These are phyloP conservation scores for Drosophila quadrilineata DNA, from an alignment of 1,140 invertebrate genomes.

Conservation along the genomic window DNA sequence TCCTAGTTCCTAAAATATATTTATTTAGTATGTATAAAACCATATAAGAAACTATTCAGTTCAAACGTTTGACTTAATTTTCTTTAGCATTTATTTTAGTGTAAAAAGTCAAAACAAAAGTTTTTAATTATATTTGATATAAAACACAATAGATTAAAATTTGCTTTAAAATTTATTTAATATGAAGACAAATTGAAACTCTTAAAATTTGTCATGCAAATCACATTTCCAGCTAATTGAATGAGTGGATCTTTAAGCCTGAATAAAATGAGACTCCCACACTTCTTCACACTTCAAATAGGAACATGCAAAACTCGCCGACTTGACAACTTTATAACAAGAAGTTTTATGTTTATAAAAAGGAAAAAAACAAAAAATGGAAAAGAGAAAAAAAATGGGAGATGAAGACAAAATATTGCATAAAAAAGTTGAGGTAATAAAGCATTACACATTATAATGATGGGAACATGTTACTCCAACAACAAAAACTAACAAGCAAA, in stretches of 20 bases:
- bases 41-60: no score
- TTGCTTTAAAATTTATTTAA: background rate
- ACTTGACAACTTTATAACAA: slow-evolving; percentile 39
- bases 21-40: no score
- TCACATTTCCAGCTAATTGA: slow-evolving; percentile 35
- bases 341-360: slow-evolving; percentile 26
- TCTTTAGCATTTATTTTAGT: no score
- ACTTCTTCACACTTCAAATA: slow-evolving; percentile 30
- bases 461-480: slow-evolving; percentile 47
- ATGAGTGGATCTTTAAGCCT: slow-evolving; percentile 20
- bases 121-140: no score
- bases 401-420: slow-evolving; percentile 32
- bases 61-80: no score
- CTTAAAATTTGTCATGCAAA: slow-evolving; percentile 22
- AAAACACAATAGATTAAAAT: no score
- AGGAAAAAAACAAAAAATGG: background rate
- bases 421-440: slow-evolving; percentile 43
- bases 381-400: slow-evolving; percentile 5
- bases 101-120: no score
- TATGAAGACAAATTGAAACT: background rate
- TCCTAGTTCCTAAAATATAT: no score
- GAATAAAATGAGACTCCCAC: slow-evolving; percentile 18
- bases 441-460: slow-evolving; percentile 58
- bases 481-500: slow-evolving; percentile 47
- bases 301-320: slow-evolving; percentile 2